A percentile compares a stretch with the other conserved stretches of the same genome.
These are phyloP conservation scores for Blennius ocellaris DNA, from an alignment of 2,113 vertebrate genomes.

Conservation along the genomic window DNA sequence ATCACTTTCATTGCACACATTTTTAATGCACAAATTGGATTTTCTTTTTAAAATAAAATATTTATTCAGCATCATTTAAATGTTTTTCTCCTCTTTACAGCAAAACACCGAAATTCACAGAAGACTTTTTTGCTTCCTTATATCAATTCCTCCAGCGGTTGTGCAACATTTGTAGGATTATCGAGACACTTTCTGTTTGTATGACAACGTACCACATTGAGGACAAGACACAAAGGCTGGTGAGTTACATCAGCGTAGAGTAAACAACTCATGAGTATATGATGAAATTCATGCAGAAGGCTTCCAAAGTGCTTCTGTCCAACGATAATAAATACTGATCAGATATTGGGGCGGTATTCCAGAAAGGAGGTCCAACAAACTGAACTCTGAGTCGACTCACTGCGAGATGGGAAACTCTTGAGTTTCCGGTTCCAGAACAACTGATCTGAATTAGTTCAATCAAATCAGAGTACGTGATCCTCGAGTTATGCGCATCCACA, in stretches of 20 bases:
- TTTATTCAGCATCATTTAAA: neutral
- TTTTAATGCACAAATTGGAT: no score
- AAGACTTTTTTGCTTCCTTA: neutral
- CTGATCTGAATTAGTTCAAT: no score
- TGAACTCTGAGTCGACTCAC: no score
- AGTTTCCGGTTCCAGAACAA: no score
- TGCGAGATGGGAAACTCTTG: no score
- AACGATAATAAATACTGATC: constrained; percentile 60
- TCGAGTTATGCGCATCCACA: no score
- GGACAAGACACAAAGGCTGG: neutral
- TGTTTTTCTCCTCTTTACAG: constrained; percentile 20
- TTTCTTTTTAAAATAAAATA: constrained; percentile 20
- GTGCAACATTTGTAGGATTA: constrained; percentile 23
- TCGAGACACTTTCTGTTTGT: neutral
- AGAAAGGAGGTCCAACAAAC: no score
- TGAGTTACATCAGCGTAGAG: neutral
- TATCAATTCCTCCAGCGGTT: constrained; percentile 18
- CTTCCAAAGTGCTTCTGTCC: constrained; percentile 29
- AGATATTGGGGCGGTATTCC: neutral
- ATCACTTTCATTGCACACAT: neutral
- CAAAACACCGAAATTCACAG: constrained; percentile 1
- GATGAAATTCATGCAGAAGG: neutral
- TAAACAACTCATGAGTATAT: neutral
- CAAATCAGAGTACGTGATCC: no score
- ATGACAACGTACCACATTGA: constrained; percentile 9